Base-by-base conservation (phyloP, 2,113 vertebrate species). In the Rhinolophus ferrumequinum region DNA sequence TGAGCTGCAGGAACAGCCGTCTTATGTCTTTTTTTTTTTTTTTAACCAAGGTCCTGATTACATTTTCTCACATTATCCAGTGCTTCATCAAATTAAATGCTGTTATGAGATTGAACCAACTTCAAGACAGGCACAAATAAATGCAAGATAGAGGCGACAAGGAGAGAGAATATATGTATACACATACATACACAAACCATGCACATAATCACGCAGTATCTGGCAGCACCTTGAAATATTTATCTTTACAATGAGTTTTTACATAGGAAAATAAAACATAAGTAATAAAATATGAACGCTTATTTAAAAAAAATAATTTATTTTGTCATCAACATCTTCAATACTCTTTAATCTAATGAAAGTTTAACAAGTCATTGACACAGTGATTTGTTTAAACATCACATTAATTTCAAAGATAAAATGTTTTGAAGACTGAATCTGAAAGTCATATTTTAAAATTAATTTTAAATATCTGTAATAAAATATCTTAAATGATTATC, bases 41-140 rank as follows among this genome's bases (percentile, higher is more conserved):
- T 72, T 22, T 1, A 50, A 9, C 16, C 12, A 56, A 50, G 9
- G 52, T 44, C 38, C 47, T 62, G 21, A 95, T 73, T 73, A 33
- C 18, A 69, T 82, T 96, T 97, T 92, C 54, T 95, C n/a, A 86
- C 38, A 58, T 88, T 95, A 97, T 82, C 69, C 8, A 62, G 14
- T 79, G 1, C 10, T 76, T 93, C 96, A 86, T 86, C 76, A 91
- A 96, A 52, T 38, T 41, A 93, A 90, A 72, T 76, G n/a, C 18
- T 67, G 91, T 70, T 70, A 91, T 87, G 33, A 94, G 76, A 56
- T 16, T 60, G 33, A 62, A 89, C n/a, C 41, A 64, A 89, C 26
- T 44, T 88, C 77, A 88, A 80, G 14, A 92, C 10, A 89, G 54
- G n/a, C 52, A 67, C 6, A 77, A 88, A 80, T 19, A 87, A 54